Base-by-base conservation (phyloP, 2,888 invertebrate genomes). In the Caenorhabditis sp. region DNA sequence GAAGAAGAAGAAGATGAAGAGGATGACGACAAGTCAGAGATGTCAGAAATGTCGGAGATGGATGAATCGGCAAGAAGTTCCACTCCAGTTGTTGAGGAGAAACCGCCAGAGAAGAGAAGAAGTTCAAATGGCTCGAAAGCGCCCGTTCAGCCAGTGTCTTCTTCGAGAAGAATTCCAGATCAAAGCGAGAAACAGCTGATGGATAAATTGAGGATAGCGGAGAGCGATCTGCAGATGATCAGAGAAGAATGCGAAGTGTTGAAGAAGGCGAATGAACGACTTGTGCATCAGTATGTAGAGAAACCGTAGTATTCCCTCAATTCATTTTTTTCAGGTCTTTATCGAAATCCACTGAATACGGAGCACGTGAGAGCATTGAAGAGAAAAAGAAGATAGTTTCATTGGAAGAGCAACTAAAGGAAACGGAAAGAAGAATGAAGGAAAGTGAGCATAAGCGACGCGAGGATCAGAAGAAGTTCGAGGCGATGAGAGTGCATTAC, bases 261-360 rank as follows among this genome's bases (percentile, higher is more conserved):
- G 65, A 86, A 85, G 51, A 77, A 80, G 9, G 87, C 89, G 2
- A 89, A 90, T 67, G 89, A 90, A 20, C 51, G 86, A 47, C 76
- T 90, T 9, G 83, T 89, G 6, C 74, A 83, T 47, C 88, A 86
- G 88, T 89, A 44, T n/a, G n/a, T n/a, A n/a, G n/a, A n/a, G n/a
- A n/a, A n/a, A n/a, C n/a, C n/a, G n/a, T n/a, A 70, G 85, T 76
- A 20, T 51, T 65, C 9, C n/a, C n/a, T n/a, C 8, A 15, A 58
- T n/a, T 47, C 4, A 5, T 20, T 4, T 22, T 40, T 22, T 65
- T 40, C 70, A 84, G 84, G 60, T 83, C 85, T 0, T 58, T 87
- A 8, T 60, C 74, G 3, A 82, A 80, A 47, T 81, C 83, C 11
- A 74, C 83, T 15, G 83, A 83, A 11, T 70, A 69, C 24, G 71